Conservation (phyloP, 2,888 invertebrate species). For the Drosophila paucipuncta region DNA sequence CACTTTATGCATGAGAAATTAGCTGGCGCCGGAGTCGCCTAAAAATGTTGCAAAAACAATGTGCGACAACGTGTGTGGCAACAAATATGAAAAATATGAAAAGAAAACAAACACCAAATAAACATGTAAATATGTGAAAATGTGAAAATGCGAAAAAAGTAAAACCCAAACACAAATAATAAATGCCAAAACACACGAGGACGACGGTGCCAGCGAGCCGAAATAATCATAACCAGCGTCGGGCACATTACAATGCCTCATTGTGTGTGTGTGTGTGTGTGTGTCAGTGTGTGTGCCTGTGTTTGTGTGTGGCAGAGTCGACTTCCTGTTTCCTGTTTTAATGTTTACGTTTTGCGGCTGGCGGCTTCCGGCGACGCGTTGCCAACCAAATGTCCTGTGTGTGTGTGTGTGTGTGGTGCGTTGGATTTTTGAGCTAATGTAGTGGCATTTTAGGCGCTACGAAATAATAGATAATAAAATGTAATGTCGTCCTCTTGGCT, state of each 20-base stretch:
- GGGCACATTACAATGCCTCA: slow-evolving; percentile 59
- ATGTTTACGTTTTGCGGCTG: slow-evolving; percentile 76
- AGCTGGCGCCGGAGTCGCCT: slow-evolving; percentile 40
- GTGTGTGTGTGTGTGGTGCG: slow-evolving; percentile 24
- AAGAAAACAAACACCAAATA: slow-evolving; percentile 4
- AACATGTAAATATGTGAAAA: slow-evolving; percentile 20
- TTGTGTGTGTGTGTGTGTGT: slow-evolving; percentile 30
- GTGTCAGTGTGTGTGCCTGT: slow-evolving; percentile 36
- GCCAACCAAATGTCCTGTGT: slow-evolving; percentile 44
- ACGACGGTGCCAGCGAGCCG: slow-evolving; percentile 36
- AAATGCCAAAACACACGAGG: slow-evolving; percentile 49
- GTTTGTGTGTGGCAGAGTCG: slow-evolving; percentile 59
- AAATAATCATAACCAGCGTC: slow-evolving; percentile 77
- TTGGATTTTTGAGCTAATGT: slow-evolving; percentile 74
- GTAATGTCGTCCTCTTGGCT: slow-evolving; percentile 76
- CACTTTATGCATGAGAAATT: slow-evolving; percentile 70
- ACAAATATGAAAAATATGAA: background rate
- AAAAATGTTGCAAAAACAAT: slow-evolving; percentile 49
- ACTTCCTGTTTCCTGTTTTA: slow-evolving; percentile 77
- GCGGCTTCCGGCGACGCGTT: slow-evolving; percentile 44
- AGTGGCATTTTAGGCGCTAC: slow-evolving; percentile 72
- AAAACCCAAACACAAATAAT: slow-evolving; percentile 42
- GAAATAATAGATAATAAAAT: slow-evolving; percentile 80
- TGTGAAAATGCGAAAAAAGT: slow-evolving; percentile 16
- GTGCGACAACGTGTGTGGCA: slow-evolving; percentile 36